Base-by-base conservation (phyloP, 2,113 vertebrate species). In the Oreochromis aureus region DNA sequence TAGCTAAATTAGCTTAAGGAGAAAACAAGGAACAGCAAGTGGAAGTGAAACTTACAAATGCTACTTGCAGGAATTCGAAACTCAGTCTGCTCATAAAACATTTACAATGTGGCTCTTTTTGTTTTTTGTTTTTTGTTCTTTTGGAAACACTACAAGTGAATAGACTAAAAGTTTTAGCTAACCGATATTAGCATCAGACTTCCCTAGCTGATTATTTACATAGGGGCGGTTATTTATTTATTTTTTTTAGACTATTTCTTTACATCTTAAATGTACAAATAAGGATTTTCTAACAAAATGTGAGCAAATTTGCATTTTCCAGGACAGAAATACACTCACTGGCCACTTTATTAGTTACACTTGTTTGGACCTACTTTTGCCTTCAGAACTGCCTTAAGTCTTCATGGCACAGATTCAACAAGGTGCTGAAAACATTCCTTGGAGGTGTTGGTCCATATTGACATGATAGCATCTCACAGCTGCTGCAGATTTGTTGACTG, bases 61-160 rank as follows among this genome's bases (percentile, higher is more conserved):
- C 61, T 39, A 7, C 61, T 39, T 39, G 34, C 19, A 2, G 19
- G 6, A 39, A 0, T n/a, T 69, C 0, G 4, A 66, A 66, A n/a
- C 10, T 36, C 32, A n/a, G 6, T 36, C 18, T 66, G 18, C 18
- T 66, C 22, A 55, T 55, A 55, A n/a, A 22, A 55, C 5, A 22
- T 55, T 66, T 66, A n/a, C 2, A 66, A 36, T n/a, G 32, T 71
- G 12, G 36, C 1, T 12, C 7, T 69, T 39, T 24, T 41, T 3
- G 3, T 12, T 66, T 39, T 24, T 41, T 3, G 3, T 12, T 66
- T 69, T 69, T 15, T 8, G 2, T 3, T 3, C 30, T 4, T 34
- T 34, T 22, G 36, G 36, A 71, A 24, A 44, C 36, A 22, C 36
- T 71, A 15, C 1, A 69, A 0, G 36, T 71, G 19, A 44, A 24